Evolutionary conservation across 2,888 invertebrate genomes (phyloP), one percentile per base, ranked within the genome.

Genomic region (Trachelus iudaicus): DNA sequence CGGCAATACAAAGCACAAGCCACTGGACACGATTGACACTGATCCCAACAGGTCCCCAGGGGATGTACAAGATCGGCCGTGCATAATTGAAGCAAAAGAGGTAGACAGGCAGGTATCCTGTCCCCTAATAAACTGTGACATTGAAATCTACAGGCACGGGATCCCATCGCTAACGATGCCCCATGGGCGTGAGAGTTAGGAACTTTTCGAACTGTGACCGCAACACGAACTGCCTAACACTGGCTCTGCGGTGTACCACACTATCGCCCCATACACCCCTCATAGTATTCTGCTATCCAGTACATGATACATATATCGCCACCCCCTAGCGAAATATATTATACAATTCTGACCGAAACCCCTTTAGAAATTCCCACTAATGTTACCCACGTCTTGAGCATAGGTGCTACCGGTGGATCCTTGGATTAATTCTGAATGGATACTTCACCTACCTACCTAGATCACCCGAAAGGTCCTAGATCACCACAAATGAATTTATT

Each of bases 71-170:
- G 23, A 56, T 56, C 23, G 56, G 6, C 9, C 87, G 85, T 88
- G 86, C 85, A 88, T 87, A 87, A 87, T 87, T 88, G 85, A 86
- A 85, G 83, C 79, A 56, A 56, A 56, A 56, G 56, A 23, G 56
- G 56, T 23, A 56, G 56, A 23, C 56, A 56, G 40, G 15, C 23
- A 40, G 56, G 56, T 56, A 56, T 56, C 56, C 23, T 23, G 56
- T 76, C 75, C 75, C 77, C 77, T 84, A 84, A 82, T 85, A 81
- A 87, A 87, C 85, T 87, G 85, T 87, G 87, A 87, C 85, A 85
- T 85, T 85, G 79, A 80, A 82, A 84, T 85, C 85, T 86, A 78
- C 84, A 85, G 80, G 77, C 80, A 86, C 86, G 83, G 80, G 56
- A 76, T 80, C 82, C 83, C 84, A 34, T 80, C 68, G 75, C 80